Conservation (phyloP, 2,797 vertebrate genomes). For the Alectoris magna region DNA sequence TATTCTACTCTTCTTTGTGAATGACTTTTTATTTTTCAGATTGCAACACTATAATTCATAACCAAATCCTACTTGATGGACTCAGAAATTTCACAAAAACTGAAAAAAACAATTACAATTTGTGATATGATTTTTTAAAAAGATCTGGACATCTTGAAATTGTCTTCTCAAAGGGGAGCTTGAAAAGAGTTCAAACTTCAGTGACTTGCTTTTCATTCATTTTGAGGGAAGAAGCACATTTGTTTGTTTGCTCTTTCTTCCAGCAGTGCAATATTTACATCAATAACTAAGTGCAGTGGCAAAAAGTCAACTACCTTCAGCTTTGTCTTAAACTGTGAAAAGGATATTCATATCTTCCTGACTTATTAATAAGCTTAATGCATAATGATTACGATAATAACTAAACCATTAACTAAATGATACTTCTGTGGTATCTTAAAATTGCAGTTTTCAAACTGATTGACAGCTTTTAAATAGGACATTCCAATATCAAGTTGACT, state of each 20-base stretch:
- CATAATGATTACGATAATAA: neutral
- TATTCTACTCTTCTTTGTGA: neutral
- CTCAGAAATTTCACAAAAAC: constrained; percentile 12
- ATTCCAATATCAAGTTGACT: neutral
- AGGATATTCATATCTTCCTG: neutral
- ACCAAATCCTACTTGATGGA: neutral
- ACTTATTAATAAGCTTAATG: neutral
- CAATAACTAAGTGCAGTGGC: neutral
- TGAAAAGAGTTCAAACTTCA: neutral
- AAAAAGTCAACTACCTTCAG: neutral
- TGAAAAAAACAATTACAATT: neutral
- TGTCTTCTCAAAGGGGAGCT: neutral
- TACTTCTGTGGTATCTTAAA: neutral
- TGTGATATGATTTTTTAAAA: neutral
- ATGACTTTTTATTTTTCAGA: neutral
- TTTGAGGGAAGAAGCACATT: neutral
- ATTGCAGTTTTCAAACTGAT: neutral
- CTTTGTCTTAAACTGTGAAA: neutral
- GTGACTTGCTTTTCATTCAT: neutral
- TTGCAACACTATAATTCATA: neutral
- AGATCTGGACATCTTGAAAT: neutral
- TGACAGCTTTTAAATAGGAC: neutral
- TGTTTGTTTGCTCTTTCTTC: neutral
- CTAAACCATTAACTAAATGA: neutral
- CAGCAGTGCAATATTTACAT: neutral